phyloP scores from a whole-genome alignment of 1,140 invertebrate species.

The Wiebesia pumilae region DNA sequence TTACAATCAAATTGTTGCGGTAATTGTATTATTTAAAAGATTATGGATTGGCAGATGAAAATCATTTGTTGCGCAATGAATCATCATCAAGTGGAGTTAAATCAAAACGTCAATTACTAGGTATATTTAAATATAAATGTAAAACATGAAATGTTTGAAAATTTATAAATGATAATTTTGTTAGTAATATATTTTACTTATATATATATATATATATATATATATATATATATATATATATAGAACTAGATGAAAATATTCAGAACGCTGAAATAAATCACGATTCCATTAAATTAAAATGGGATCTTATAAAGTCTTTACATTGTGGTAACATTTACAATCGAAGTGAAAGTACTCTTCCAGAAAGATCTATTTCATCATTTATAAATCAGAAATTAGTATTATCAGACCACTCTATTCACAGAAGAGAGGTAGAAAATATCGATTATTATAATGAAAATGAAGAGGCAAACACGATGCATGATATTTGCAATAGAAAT shows the following conservation, averaged over 20 bases:
- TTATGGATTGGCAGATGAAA: background rate
- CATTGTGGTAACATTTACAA: constrained; percentile 51
- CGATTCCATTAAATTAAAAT: constrained; percentile 66
- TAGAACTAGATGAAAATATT: constrained; percentile 69
- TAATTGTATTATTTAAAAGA: background rate
- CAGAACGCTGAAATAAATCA: constrained; percentile 68
- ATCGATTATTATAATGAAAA: constrained; percentile 2
- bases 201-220: no score
- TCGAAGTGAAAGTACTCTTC: background rate
- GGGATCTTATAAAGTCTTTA: constrained; percentile 69
- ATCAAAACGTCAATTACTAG: constrained; percentile 27
- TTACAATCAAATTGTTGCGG: background rate
- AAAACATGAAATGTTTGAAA: no score
- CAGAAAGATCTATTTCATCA: background rate
- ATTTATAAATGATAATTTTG: no score
- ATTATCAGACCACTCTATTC: background rate
- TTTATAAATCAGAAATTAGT: constrained; percentile 12
- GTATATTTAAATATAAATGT: no score
- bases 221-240: background rate
- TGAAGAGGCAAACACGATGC: constrained; percentile 15
- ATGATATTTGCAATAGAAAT: background rate
- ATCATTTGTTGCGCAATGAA: background rate
- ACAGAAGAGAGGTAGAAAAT: constrained; percentile 6
- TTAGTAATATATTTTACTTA: no score
- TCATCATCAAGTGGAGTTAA: background rate